Base-by-base conservation (phyloP, 2,888 invertebrate genomes). In the Didymodactylos carnosus region DNA sequence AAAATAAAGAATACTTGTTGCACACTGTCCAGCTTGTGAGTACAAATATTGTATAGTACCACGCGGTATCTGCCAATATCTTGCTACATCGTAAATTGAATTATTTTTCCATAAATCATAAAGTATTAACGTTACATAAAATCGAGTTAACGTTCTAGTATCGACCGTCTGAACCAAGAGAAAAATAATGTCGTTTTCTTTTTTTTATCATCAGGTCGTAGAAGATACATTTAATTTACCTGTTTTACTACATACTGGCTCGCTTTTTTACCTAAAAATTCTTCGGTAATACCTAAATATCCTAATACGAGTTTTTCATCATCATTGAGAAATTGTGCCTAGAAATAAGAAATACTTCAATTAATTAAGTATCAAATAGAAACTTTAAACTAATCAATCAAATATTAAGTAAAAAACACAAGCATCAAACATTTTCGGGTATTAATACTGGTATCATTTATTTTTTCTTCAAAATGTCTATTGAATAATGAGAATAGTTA, bases 1-100 rank as follows among this genome's bases (percentile, higher is more conserved):
- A 82, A 82, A 88, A 91, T 83, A 88, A 23, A 72, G 62, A 13
- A 74, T 69, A 14, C 62, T 43, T 74, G 25, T 72, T 39, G 71
- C 35, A 25, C 39, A 51, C 23, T 43, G 27, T 16, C 35, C 69
- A 10, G 29, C 41, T 41, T 69, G 70, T 4, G 53, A 69, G 19
- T 46, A 72, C 76, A 71, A 19, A 53, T 41, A 35, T 62, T 62
- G 80, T 85, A 84, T 82, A 89, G 89, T 82, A 88, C 82, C 39
- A 86, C 84, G 79, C 88, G 88, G 79, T 88, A 89, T 70, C 85
- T 81, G 69, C 82, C 79, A 43, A 84, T 80, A 78, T 85, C 83
- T 0, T 87, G 87, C 70, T 82, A 84, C 27, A 88, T 81, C 72
- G 86, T 86, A 71, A 86, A 72, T 71, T n/a, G 14, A 71, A 71